Conservation (phyloP, 2,888 invertebrate genomes). For the Machimus atricapillus region DNA sequence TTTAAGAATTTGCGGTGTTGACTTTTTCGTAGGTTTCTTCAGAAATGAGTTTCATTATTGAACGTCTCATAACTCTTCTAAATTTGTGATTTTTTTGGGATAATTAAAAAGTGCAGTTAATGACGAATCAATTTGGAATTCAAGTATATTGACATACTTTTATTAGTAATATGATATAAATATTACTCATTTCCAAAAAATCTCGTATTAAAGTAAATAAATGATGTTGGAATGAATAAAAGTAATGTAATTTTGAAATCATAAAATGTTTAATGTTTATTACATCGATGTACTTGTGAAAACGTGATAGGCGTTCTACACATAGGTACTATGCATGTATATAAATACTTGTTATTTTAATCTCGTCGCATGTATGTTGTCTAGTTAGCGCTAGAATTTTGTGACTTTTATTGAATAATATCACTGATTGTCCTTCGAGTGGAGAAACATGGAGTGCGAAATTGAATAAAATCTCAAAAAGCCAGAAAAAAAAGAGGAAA, state of each 20-base stretch:
- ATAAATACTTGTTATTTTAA: background rate
- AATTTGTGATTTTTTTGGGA: too few species aligned
- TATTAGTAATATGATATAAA: too few species aligned
- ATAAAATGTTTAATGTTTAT: background rate
- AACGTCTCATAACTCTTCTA: too few species aligned
- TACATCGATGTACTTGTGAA: background rate
- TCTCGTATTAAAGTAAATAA: too few species aligned
- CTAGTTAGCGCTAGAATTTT: background rate
- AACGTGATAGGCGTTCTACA: background rate
- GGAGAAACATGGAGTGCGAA: background rate
- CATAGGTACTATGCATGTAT: too few species aligned
- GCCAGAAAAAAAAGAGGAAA: background rate
- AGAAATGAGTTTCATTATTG: too few species aligned
- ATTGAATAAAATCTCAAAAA: slow-evolving; percentile 8
- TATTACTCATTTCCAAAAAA: too few species aligned
- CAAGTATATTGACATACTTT: too few species aligned
- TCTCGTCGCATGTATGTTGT: background rate
- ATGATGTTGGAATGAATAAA: background rate
- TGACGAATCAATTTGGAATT: too few species aligned
- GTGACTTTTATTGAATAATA: slow-evolving; percentile 28
- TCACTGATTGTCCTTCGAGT: background rate
- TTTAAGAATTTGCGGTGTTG: too few species aligned
- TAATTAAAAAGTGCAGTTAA: too few species aligned
- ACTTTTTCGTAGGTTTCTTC: too few species aligned
- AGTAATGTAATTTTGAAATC: background rate